Conservation (phyloP, 2,113 vertebrate species). For the mouse (Mus musculus) region DNA sequence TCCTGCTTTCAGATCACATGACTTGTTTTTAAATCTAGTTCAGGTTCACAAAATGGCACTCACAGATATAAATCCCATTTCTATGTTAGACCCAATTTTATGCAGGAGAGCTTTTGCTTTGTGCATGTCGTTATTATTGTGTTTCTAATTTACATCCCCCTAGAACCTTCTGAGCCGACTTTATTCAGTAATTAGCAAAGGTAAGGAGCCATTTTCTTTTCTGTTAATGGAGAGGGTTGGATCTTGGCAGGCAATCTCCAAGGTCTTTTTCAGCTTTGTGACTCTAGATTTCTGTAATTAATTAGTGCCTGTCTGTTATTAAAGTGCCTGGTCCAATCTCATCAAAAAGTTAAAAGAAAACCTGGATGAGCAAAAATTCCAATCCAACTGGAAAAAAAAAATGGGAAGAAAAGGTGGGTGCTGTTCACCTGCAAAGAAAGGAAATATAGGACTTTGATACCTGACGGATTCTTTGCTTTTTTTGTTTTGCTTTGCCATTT, state of each 20-base stretch:
- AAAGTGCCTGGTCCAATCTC: constrained; percentile 5
- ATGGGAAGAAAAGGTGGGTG: neutral
- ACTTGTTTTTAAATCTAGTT: constrained; percentile 30
- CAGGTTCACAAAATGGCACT: constrained; percentile 36
- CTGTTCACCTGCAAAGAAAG: neutral
- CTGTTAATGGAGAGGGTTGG: neutral
- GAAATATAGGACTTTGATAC: neutral
- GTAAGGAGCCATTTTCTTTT: neutral
- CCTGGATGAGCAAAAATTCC: constrained; percentile 15
- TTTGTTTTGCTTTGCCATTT: neutral
- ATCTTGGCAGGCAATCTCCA: neutral
- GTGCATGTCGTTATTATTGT: neutral
- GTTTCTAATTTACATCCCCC: constrained; percentile 34
- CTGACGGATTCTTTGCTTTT: neutral
- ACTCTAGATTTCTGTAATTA: constrained; percentile 57
- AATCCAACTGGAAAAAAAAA: neutral
- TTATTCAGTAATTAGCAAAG: neutral
- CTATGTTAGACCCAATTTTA: neutral
- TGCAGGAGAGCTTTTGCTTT: neutral
- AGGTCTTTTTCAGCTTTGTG: constrained; percentile 45
- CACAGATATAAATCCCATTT: constrained; percentile 30
- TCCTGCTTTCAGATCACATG: neutral
- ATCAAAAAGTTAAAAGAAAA: constrained; percentile 35
- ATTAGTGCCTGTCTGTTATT: constrained; percentile 40
- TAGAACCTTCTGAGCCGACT: constrained; percentile 12